These are phyloP conservation scores for Amphiprion clarkii DNA, from an alignment of 2,797 vertebrate species.

Conservation along the genomic window DNA sequence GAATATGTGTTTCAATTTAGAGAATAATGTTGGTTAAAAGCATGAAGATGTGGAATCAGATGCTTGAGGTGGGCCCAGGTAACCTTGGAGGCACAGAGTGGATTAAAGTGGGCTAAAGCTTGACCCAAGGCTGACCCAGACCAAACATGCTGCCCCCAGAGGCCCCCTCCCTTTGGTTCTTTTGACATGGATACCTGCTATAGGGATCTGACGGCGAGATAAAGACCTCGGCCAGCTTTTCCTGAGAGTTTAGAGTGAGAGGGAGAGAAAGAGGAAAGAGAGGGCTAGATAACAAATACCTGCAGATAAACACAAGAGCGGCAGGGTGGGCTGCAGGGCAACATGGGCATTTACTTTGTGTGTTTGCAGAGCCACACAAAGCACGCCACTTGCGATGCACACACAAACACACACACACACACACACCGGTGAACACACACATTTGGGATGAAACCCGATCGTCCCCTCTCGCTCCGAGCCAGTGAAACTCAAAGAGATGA, in stretches of 20 bases:
- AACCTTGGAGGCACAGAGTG: slow-evolving; percentile 47
- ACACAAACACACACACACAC: slow-evolving; percentile 69
- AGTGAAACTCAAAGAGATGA: slow-evolving; percentile 84
- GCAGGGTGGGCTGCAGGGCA: slow-evolving; percentile 66
- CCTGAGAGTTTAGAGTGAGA: slow-evolving; percentile 70
- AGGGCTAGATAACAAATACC: slow-evolving; percentile 81
- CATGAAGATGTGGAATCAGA: slow-evolving; percentile 23
- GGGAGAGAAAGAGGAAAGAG: slow-evolving; percentile 45
- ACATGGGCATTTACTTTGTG: slow-evolving; percentile 74
- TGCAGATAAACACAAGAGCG: slow-evolving; percentile 79
- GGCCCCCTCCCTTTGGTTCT: slow-evolving; percentile 80
- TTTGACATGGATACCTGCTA: slow-evolving; percentile 96
- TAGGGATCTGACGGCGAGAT: slow-evolving; percentile 84
- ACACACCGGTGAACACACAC: slow-evolving; percentile 64
- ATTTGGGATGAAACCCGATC: slow-evolving; percentile 86
- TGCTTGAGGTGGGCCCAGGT: slow-evolving; percentile 2
- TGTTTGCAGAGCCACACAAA: slow-evolving; percentile 78
- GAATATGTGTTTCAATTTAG: slow-evolving; percentile 2
- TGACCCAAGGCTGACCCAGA: slow-evolving; percentile 92
- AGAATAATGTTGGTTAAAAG: not conserved
- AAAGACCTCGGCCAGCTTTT: slow-evolving; percentile 78
- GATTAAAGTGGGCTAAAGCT: slow-evolving; percentile 88
- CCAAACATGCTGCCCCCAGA: slow-evolving; percentile 85
- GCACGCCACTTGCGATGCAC: slow-evolving; percentile 67
- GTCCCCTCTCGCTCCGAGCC: slow-evolving; percentile 67